Percentiles rank a stretch among this genome's conserved stretches.
These are phyloP conservation scores for Astatoreochromis straeleni DNA, from an alignment of 2,113 vertebrate genomes.

Conservation along the genomic window DNA sequence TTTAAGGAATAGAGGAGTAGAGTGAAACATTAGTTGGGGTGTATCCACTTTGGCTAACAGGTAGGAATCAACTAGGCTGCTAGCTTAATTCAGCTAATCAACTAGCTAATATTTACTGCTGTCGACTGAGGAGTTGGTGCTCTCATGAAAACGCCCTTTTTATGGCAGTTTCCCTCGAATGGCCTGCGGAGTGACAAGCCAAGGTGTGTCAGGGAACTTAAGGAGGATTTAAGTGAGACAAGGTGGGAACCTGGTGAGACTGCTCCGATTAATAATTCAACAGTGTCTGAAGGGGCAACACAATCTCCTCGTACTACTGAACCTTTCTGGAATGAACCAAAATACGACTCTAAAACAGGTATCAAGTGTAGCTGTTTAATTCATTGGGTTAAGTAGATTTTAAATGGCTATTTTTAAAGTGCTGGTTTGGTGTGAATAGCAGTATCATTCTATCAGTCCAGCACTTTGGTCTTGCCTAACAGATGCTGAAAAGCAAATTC, in stretches of 20 bases:
- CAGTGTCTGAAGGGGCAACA: conserved; percentile 37
- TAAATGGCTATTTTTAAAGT: not conserved
- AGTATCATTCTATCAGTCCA: not conserved
- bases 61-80: not conserved
- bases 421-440: not conserved
- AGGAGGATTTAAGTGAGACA: conserved; percentile 25
- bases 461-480: not conserved
- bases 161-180: not conserved
- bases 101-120: not conserved
- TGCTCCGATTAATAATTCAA: conserved; percentile 44
- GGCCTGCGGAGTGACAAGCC: not conserved
- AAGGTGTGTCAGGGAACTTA: not conserved
- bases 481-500: not conserved
- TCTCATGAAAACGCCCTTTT: not conserved
- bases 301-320: not conserved
- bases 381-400: not conserved
- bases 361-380: conserved; percentile 4
- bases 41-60: not conserved
- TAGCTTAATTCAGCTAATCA: not conserved
- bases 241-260: conserved; percentile 18
- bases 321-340: not conserved
- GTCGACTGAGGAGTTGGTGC: not conserved
- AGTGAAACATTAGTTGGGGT: not conserved
- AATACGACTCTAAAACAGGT: not conserved
- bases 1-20: not conserved